Evolutionary conservation across 2,888 invertebrate genomes (phyloP), one percentile per base, ranked within the genome.

Genomic region (Podabrus alpinus): DNA sequence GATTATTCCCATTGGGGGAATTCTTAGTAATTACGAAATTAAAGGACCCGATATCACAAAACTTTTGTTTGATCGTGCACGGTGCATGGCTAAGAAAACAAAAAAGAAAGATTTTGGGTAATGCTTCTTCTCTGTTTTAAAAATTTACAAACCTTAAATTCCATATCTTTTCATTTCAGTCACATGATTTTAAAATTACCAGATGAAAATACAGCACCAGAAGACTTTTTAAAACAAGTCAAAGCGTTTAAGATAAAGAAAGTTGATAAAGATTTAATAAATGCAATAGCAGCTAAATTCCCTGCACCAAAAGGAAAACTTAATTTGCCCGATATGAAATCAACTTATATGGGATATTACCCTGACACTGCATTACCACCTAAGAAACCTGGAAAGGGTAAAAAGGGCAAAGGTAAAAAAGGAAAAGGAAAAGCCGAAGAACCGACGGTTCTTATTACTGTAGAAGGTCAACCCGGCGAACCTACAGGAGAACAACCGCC

Each of bases 21-120:
- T 89, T 74, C 82, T 88, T n/a, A 86, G 88, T 71, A 87, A 90
- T 80, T 89, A 87, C 76, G 83, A 82, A 73, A 85, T 90, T 9
- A 77, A 83, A 25, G 89, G 88, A 1, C 90, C 90, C 1, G 85
- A 90, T 80, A 77, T 83, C 13, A 84, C 81, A 60, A 85, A 85
- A 78, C 79, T 90, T 70, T 82, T 89, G 60, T 87, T 90, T 29
- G 85, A 86, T 71, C 85, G 90, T 74, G 89, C 89, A 5, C 87
- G 87, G 78, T 87, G 86, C 74, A 85, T 90, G 62, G 87, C 89
- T 9, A 86, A 86, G 82, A 88, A 84, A 78, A 87, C 88, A 3
- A 90, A 89, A 78, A 87, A 82, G 78, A 88, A 81, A 80, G 85
- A 89, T 80, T 89, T 89, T 79, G 89, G 86, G 87, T 86, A 75